A percentile compares a stretch with the other conserved stretches of the same genome.
Evolutionary conservation across 2,113 vertebrate genomes (phyloP).

Genomic region (human (Homo sapiens)): GRCh38 chr13:40243001-40243500

Average conservation of each 20-base stretch:
- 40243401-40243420: neutral
- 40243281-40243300: neutral
- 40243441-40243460: conserved; percentile 55
- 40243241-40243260: neutral
- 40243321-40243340: neutral
- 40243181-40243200: neutral
- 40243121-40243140: neutral
- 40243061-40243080: neutral
- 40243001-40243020: too few species aligned
- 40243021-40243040: fast-evolving
- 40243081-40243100: neutral
- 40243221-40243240: neutral
- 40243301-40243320: neutral
- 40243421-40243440: neutral
- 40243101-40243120: neutral
- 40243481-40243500: conserved; percentile 55
- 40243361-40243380: neutral
- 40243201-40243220: neutral
- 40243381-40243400: neutral
- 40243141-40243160: neutral
- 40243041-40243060: neutral
- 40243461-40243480: conserved; percentile 63
- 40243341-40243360: neutral
- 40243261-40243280: neutral
- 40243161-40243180: neutral